Percentiles rank a stretch among this genome's conserved stretches.
These are phyloP conservation scores for Casuarius casuarius DNA, from an alignment of 2,113 vertebrate genomes.

Conservation along the genomic window DNA sequence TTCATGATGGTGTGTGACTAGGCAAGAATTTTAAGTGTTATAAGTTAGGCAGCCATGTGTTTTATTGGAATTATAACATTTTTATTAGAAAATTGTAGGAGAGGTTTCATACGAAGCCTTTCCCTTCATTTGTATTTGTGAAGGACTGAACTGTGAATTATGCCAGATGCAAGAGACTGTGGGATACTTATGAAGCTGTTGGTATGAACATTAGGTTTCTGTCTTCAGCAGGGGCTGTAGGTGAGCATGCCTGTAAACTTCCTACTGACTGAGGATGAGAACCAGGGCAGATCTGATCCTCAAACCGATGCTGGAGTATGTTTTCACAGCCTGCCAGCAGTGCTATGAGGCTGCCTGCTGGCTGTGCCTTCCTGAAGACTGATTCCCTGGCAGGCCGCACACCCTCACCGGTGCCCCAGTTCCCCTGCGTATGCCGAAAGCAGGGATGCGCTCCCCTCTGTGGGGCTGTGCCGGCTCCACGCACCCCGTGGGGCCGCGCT, in stretches of 20 bases:
- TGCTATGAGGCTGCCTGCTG: too few relatives aligned
- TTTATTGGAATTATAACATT: slow-evolving; percentile 70
- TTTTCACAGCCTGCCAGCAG: too few relatives aligned
- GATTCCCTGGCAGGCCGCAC: neutral
- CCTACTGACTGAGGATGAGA: too few relatives aligned
- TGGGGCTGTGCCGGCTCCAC: rapidly evolving
- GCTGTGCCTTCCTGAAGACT: rapidly evolving
- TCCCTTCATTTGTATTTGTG: neutral
- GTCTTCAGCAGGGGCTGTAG: neutral
- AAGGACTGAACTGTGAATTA: neutral
- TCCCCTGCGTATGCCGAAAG: neutral
- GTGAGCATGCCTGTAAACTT: neutral
- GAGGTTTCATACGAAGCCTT: neutral
- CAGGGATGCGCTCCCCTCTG: neutral
- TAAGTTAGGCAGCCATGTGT: slow-evolving; percentile 3
- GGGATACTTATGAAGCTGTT: neutral
- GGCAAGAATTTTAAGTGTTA: slow-evolving; percentile 56
- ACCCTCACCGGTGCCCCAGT: neutral
- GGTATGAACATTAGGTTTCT: too few relatives aligned
- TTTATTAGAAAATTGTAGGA: neutral
- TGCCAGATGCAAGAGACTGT: rapidly evolving
- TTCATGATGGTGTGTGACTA: slow-evolving; percentile 41
- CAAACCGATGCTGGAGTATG: rapidly evolving
- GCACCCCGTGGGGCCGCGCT: neutral
- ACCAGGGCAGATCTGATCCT: neutral